phyloP scores from a whole-genome alignment of 2,797 vertebrate species.

The Poeciliopsis gracilis region DNA sequence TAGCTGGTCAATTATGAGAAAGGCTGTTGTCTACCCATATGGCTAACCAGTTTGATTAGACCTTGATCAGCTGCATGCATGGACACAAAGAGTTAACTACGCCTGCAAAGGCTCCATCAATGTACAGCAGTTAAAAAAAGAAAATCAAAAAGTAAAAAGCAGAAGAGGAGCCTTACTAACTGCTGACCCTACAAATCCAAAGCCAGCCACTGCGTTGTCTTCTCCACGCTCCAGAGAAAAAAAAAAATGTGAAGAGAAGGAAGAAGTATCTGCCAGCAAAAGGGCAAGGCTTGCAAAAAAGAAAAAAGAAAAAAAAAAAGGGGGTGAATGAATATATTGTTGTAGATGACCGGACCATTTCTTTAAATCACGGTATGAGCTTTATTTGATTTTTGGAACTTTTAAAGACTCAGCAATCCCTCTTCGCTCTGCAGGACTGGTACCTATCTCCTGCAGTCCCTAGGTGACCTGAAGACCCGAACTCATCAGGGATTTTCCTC shows the following conservation, averaged over 20 bases:
- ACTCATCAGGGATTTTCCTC: neutral
- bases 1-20: neutral
- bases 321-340: neutral
- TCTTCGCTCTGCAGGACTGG: neutral
- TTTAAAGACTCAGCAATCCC: neutral
- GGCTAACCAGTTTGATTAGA: neutral
- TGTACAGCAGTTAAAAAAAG: neutral
- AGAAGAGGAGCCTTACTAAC: neutral
- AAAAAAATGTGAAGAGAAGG: neutral
- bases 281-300: neutral
- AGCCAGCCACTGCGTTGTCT: neutral
- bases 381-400: neutral
- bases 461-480: neutral
- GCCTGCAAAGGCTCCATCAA: neutral
- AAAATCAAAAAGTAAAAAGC: neutral
- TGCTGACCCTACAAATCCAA: neutral
- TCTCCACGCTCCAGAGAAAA: neutral
- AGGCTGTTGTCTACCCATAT: neutral
- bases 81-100: neutral
- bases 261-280: neutral
- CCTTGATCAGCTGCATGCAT: neutral
- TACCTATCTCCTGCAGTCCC: neutral
- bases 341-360: neutral
- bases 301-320: neutral
- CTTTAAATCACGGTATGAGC: neutral